A percentile compares a stretch with the other conserved stretches of the same genome.
Evolutionary conservation across 2,113 vertebrate species (phyloP).

Genomic region (Pagrus major): DNA sequence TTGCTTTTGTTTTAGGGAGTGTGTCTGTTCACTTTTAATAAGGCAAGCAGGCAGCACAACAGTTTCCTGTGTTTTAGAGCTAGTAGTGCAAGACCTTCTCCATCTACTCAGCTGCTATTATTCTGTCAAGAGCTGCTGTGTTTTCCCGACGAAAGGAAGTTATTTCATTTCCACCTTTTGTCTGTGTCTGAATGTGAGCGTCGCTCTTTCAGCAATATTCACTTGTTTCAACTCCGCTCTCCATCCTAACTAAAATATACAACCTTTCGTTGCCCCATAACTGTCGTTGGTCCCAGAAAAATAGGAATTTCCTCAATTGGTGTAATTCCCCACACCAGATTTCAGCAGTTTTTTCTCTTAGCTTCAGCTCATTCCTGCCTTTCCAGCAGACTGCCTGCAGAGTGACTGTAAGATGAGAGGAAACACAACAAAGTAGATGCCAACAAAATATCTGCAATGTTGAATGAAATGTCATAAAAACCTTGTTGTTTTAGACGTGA

Average conservation of each 20-base stretch:
- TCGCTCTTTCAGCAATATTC: conserved; percentile 99
- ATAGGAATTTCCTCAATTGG: conserved; percentile 99
- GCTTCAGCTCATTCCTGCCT: conserved; percentile 88
- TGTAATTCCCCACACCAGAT: conserved; percentile 89
- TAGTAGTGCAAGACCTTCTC: conserved; percentile 80
- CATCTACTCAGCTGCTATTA: conserved; percentile 91
- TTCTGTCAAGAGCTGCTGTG: conserved; percentile 93
- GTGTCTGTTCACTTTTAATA: conserved; percentile 86
- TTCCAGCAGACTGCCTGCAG: conserved; percentile 82
- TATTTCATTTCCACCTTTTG: conserved; percentile 99
- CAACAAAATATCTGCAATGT: not conserved
- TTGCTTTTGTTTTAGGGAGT: conserved; percentile 67
- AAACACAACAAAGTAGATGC: conserved; percentile 11
- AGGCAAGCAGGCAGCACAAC: conserved; percentile 87
- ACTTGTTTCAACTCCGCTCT: conserved; percentile 91
- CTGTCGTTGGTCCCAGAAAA: conserved; percentile 92
- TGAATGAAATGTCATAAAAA: not conserved
- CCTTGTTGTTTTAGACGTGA: not conserved
- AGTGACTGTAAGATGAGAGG: conserved; percentile 46
- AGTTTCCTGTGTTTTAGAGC: conserved; percentile 92
- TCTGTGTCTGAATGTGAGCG: conserved; percentile 94
- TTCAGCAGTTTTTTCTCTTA: conserved; percentile 91
- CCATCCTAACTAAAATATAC: conserved; percentile 98
- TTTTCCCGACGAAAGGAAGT: conserved; percentile 94
- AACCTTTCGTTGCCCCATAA: conserved; percentile 92